Base-by-base conservation (phyloP, 1,140 invertebrate genomes). In the Schlechtendalia chinensis region DNA sequence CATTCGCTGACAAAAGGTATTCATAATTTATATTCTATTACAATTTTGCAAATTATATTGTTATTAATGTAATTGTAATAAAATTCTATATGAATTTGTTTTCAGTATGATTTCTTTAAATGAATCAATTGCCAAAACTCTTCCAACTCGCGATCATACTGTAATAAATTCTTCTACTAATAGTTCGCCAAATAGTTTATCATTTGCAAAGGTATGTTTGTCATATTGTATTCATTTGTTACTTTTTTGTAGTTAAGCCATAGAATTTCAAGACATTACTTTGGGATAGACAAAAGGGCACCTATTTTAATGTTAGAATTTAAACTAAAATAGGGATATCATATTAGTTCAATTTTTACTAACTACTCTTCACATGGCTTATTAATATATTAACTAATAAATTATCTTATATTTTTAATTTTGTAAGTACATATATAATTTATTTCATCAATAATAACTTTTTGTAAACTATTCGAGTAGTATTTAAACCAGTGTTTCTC, bases 1-100 rank as follows among this genome's bases (percentile, higher is more conserved):
- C 75, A 61, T 79, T 79, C 50, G 54, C 75, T 27, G 75, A 79
- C 11, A 59, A 79, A 61, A 79, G 75, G 75, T 79, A 27, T 61
- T 47, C 6, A 63, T 72, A 39, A n/a, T 32, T 17, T n/a, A n/a
- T n/a, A n/a, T 19, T 39, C 11, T 0, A 12, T 39, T 10, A 32
- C 19, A 12, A 22, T 50, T 50, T 12, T 50, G 11, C 11, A 50
- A 50, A 67, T 67, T 5, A 22, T 65, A 4, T n/a, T n/a, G n/a
- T n/a, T n/a, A n/a, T n/a, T n/a, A 61, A 29, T 17, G 5, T 32
- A 29, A 63, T 19, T 22, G 39, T 67, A 67, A 5, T 22, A 1
- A 67, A 53, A 47, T 77, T 59, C 59, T 77, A 59, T 50, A 0
- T 50, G 8, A 39, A 45, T 45, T 0, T 72, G 4, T 77, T 24